Conservation (phyloP, 2,888 invertebrate species). For the Eudasyphora cyanicolor region DNA sequence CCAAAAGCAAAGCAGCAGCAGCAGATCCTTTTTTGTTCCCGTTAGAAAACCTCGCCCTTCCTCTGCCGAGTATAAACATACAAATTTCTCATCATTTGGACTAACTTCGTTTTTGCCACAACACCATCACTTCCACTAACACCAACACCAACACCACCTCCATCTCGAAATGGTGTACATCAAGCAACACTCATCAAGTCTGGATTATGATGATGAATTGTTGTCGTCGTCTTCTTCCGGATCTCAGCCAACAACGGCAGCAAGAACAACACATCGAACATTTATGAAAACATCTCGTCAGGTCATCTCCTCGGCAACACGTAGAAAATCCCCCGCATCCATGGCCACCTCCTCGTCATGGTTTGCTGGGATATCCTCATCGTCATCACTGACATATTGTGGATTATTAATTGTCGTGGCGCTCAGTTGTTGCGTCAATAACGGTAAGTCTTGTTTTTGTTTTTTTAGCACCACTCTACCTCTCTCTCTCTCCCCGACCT, state of each 20-base stretch:
- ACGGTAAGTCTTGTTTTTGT: slow-evolving; percentile 71
- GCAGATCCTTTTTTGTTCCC: too few relatives aligned
- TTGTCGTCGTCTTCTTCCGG: not conserved
- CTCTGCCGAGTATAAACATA: too few relatives aligned
- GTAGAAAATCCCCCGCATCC: slow-evolving; percentile 58
- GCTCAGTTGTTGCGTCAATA: slow-evolving; percentile 72
- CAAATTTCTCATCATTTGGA: too few relatives aligned
- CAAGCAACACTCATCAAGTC: not conserved
- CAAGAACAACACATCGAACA: slow-evolving; percentile 71
- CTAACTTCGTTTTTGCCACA: too few relatives aligned
- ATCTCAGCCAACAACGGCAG: slow-evolving; percentile 12
- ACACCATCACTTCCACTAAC: not conserved
- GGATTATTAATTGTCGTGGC: slow-evolving; percentile 72
- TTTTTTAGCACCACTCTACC: not conserved
- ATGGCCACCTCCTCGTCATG: slow-evolving; percentile 11
- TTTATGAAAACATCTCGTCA: slow-evolving; percentile 74
- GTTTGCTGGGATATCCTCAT: slow-evolving; percentile 30
- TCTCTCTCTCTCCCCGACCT: not conserved
- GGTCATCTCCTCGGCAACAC: slow-evolving; percentile 69
- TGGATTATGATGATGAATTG: slow-evolving; percentile 9
- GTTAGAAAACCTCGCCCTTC: too few relatives aligned
- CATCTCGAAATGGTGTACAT: slow-evolving; percentile 7
- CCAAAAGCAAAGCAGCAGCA: too few relatives aligned
- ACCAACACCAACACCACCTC: not conserved
- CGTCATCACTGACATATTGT: slow-evolving; percentile 31